phyloP scores from a whole-genome alignment of 2,797 vertebrate species.

The Erpetoichthys calabaricus region DNA sequence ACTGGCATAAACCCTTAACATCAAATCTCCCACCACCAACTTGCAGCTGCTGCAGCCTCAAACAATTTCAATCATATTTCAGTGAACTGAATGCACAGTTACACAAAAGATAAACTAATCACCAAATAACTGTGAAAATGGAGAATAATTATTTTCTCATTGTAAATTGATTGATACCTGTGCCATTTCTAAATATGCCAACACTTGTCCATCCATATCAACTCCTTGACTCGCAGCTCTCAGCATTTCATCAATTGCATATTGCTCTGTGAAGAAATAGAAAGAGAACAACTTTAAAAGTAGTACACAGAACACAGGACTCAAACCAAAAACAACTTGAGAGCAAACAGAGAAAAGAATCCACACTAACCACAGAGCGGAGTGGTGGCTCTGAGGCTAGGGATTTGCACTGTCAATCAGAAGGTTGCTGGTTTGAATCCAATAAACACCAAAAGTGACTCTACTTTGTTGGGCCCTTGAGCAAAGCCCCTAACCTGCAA shows the following conservation, averaged over 20 bases:
- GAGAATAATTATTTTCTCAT: not conserved
- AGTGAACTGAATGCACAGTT: not conserved
- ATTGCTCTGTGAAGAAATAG: conserved; percentile 48
- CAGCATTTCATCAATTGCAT: conserved; percentile 70
- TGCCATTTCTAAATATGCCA: conserved; percentile 73
- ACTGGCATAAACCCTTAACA: no score
- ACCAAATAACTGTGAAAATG: no score
- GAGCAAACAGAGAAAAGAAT: not conserved
- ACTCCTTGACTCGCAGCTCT: conserved; percentile 52
- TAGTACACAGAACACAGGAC: not conserved
- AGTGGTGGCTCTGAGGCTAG: no score
- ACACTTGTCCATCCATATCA: conserved; percentile 73
- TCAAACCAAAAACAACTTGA: not conserved
- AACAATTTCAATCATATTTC: no score
- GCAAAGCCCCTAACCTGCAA: no score
- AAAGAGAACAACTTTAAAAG: no score
- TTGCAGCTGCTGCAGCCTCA: no score
- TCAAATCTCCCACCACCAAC: no score
- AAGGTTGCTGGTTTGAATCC: no score
- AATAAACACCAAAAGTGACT: no score
- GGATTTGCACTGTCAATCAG: no score
- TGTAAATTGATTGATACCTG: conserved; percentile 44
- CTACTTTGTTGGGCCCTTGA: no score
- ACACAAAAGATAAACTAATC: not conserved
- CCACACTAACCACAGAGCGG: not conserved